phyloP scores from a whole-genome alignment of 1,140 invertebrate species.

The Hydropsyche tenuis region DNA sequence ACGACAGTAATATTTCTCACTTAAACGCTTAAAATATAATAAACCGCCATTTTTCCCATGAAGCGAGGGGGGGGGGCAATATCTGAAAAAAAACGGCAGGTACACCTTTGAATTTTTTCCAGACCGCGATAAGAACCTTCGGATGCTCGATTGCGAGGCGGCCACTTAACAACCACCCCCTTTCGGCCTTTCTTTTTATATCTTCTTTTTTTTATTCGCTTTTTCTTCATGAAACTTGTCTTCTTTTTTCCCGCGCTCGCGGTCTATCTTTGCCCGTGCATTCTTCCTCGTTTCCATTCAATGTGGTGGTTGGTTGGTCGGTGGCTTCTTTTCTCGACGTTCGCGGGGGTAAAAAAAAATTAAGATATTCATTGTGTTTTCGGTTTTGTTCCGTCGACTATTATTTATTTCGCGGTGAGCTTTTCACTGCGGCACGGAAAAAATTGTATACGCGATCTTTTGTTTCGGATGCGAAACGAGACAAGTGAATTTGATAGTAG shows the following conservation, averaged over 20 bases:
- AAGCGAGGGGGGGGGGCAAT: too few species aligned
- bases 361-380: slow-evolving; percentile 28
- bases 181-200: background rate
- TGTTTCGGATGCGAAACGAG: too few species aligned
- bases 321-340: background rate
- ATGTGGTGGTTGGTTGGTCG: background rate
- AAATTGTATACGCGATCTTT: background rate
- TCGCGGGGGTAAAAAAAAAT: slow-evolving; percentile 12
- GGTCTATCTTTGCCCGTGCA: slow-evolving; percentile 15
- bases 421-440: background rate
- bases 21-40: too few species aligned
- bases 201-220: background rate
- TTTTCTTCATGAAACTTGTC: background rate
- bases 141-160: slow-evolving; percentile 9
- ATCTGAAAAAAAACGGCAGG: too few species aligned
- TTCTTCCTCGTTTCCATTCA: slow-evolving; percentile 22
- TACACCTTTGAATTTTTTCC: slow-evolving; percentile 9
- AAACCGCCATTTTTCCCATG: too few species aligned
- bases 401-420: slow-evolving; percentile 11
- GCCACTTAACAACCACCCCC: slow-evolving; percentile 24
- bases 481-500: too few species aligned
- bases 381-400: slow-evolving; percentile 15
- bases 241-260: background rate
- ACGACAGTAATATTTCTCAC: too few species aligned
- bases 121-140: slow-evolving; percentile 12